These are phyloP conservation scores for Pseudeuparius sepicola DNA, from an alignment of 2,888 invertebrate genomes.

Conservation along the genomic window DNA sequence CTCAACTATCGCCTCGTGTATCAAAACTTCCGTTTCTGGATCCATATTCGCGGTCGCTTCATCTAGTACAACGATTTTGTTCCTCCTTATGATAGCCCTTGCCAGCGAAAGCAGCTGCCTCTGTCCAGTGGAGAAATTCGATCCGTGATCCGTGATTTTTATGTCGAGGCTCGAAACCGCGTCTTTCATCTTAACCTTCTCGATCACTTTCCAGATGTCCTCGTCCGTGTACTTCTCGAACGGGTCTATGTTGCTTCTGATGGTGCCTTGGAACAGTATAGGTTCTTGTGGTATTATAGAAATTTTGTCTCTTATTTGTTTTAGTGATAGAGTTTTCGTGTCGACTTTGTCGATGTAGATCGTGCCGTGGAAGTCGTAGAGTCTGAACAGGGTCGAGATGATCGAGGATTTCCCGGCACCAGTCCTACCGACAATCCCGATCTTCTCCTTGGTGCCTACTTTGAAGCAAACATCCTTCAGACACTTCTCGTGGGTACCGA, in stretches of 20 bases:
- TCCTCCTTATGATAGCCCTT: conserved; percentile 43
- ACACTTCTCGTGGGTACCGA: conserved; percentile 52
- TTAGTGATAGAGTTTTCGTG: conserved; percentile 39
- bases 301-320: conserved; percentile 38
- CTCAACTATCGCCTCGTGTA: conserved; percentile 43
- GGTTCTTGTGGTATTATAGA: conserved; percentile 46
- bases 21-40: conserved; percentile 43
- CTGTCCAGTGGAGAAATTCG: conserved; percentile 37
- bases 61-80: conserved; percentile 45
- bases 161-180: conserved; percentile 32
- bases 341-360: conserved; percentile 42
- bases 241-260: conserved; percentile 39
- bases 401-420: conserved; percentile 76
- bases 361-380: conserved; percentile 67
- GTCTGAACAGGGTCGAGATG: conserved; percentile 63
- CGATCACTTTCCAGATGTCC: conserved; percentile 30
- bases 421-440: conserved; percentile 73
- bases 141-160: conserved; percentile 22
- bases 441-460: conserved; percentile 58
- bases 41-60: conserved; percentile 51
- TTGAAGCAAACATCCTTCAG: conserved; percentile 59
- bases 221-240: conserved; percentile 26
- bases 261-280: conserved; percentile 43
- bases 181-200: conserved; percentile 35
- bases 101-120: conserved; percentile 48